phyloP scores from a whole-genome alignment of 2,113 vertebrate genomes.

The Stegostoma tigrinum region DNA sequence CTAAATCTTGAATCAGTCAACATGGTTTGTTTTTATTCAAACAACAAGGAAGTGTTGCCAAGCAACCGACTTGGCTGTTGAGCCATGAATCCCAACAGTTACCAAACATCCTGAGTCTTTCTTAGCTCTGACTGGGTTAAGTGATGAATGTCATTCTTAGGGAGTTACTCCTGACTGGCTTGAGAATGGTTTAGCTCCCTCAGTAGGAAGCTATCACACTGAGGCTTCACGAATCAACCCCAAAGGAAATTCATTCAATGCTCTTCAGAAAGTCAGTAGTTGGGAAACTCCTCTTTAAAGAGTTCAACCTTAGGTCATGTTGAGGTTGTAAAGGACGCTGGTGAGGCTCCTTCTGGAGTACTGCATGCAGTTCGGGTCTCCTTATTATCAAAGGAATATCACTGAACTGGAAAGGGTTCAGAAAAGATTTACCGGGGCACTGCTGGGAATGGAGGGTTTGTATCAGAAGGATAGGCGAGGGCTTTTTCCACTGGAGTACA shows the following conservation, averaged over 20 bases:
- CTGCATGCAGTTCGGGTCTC: too few relatives aligned
- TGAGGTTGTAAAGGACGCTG: too few relatives aligned
- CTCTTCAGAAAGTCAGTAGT: not conserved
- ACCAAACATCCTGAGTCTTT: not conserved
- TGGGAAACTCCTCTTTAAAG: not conserved
- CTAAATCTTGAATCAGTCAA: not conserved
- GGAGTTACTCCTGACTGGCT: not conserved
- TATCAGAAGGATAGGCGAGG: too few relatives aligned
- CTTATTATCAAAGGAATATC: too few relatives aligned
- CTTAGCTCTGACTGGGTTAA: not conserved
- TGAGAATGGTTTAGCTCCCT: not conserved
- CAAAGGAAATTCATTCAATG: not conserved
- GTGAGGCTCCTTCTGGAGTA: too few relatives aligned
- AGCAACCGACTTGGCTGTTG: not conserved
- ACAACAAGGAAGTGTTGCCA: not conserved
- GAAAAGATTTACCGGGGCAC: too few relatives aligned
- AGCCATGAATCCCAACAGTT: not conserved
- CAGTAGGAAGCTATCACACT: not conserved
- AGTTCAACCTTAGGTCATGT: not conserved
- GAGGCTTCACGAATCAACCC: not conserved
- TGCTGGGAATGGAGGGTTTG: too few relatives aligned
- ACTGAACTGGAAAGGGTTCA: too few relatives aligned
- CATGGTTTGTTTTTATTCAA: not conserved
- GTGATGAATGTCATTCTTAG: not conserved
- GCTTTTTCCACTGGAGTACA: too few relatives aligned